phyloP scores from a whole-genome alignment of 2,888 invertebrate species.

The Atherix ibis region DNA sequence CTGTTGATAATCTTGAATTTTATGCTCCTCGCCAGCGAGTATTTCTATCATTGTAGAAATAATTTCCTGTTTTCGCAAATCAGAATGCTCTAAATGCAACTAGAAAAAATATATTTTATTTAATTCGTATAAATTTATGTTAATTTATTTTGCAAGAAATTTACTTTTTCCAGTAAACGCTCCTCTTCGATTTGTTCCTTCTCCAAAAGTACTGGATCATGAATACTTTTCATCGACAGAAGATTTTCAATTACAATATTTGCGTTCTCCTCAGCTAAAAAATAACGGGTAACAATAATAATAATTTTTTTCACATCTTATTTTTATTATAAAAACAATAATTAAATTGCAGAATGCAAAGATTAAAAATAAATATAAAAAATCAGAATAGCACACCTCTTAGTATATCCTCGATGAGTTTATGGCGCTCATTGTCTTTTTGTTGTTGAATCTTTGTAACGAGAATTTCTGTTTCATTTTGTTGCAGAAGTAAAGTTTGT shows the following conservation, averaged over 20 bases:
- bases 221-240: slow-evolving; percentile 39
- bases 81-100: slow-evolving; percentile 30
- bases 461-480: slow-evolving; percentile 47
- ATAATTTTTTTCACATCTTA: no score
- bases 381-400: no score
- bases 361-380: no score
- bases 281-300: no score
- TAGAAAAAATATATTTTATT: slow-evolving; percentile 25
- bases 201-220: slow-evolving; percentile 47
- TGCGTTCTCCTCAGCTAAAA: slow-evolving; percentile 45
- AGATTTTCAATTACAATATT: slow-evolving; percentile 50
- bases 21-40: slow-evolving; percentile 47
- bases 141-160: not conserved
- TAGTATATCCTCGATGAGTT: slow-evolving; percentile 43
- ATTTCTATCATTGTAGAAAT: slow-evolving; percentile 54
- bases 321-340: no score
- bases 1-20: slow-evolving; percentile 46
- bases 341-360: slow-evolving; percentile 5
- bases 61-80: slow-evolving; percentile 49
- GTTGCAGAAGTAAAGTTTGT: slow-evolving; percentile 39
- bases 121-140: not conserved
- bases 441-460: slow-evolving; percentile 51
- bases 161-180: slow-evolving; percentile 40
- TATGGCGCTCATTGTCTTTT: slow-evolving; percentile 44
- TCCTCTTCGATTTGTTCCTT: slow-evolving; percentile 52